A percentile compares a stretch with the other conserved stretches of the same genome.
phyloP scores from a whole-genome alignment of 2,797 vertebrate species.

The Benthosema pterotum region DNA sequence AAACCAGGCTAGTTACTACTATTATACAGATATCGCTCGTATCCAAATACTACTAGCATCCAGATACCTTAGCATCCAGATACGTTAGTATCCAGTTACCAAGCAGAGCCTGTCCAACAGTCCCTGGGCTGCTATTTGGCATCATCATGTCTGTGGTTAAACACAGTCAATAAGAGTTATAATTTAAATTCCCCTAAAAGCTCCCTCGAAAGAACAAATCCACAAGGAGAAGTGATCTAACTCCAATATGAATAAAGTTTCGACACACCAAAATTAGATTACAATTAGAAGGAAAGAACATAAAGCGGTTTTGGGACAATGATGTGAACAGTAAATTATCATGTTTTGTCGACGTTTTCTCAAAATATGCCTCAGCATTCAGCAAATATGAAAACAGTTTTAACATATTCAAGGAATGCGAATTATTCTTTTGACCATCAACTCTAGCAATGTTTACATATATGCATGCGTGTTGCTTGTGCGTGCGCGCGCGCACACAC shows the following conservation, averaged over 20 bases:
- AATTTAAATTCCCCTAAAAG: slow-evolving; percentile 41
- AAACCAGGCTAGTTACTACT: too few relatives aligned
- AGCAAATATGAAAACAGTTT: not conserved
- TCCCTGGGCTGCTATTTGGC: too few relatives aligned
- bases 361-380: not conserved
- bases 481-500: not conserved
- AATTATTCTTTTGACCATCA: not conserved
- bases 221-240: slow-evolving; percentile 22
- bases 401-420: slow-evolving; percentile 1
- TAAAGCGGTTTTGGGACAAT: too few relatives aligned
- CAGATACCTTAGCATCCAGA: too few relatives aligned
- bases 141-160: slow-evolving; percentile 26
- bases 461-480: too few relatives aligned
- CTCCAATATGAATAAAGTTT: slow-evolving; percentile 8
- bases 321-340: not conserved
- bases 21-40: too few relatives aligned
- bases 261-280: not conserved
- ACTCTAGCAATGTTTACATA: too few relatives aligned
- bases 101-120: too few relatives aligned
- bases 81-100: too few relatives aligned
- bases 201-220: slow-evolving; percentile 37
- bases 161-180: slow-evolving; percentile 23
- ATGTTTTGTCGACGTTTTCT: not conserved
- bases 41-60: too few relatives aligned
- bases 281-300: too few relatives aligned